Base-by-base conservation (phyloP, 2,888 invertebrate genomes). In the Gordius sp. region DNA sequence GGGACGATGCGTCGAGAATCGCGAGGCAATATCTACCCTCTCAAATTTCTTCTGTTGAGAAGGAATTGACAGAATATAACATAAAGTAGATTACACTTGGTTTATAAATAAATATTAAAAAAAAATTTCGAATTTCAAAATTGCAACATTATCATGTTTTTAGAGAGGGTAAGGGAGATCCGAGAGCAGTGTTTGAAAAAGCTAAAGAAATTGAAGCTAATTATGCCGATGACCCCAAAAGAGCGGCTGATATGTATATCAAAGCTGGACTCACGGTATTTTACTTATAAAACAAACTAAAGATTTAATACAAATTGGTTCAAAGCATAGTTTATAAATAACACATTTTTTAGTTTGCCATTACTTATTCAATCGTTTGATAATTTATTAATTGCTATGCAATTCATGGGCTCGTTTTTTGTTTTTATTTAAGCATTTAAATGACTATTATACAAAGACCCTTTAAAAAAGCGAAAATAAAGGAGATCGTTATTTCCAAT, bases 151-250 rank as follows among this genome's bases (percentile, higher is more conserved):
- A n/a, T 33, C n/a, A 33, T 33, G 39, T 33, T 33, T 20, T 47
- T 47, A 47, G 47, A 23, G 47, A 47, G 20, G 47, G 47, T n/a
- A 47, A 47, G 20, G 47, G 47, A 4, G 47, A 47, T 47, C 47
- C 47, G 8, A 13, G 20, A n/a, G 8, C 47, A 18, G 20, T 47
- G 4, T 47, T 47, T 20, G 16, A 20, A n/a, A 47, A 47, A 47
- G 47, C 47, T 4, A 8, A 47, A 47, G 47, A 47, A 47, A 47
- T 47, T 13, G 47, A 47, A 47, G 13, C 4, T 18, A 47, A 47
- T n/a, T 47, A 18, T 4, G 47, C 4, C 8, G 20, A 47, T 47
- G 8, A n/a, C 39, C 8, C 8, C 39, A 23, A 47, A 8, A 20
- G 20, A 47, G 20, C 47, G 8, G 20, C 8, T 47, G 47, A 47